Evolutionary conservation across 2,113 vertebrate genomes (phyloP), one percentile per base, ranked within the genome.

Genomic region (Pitta sordida): DNA sequence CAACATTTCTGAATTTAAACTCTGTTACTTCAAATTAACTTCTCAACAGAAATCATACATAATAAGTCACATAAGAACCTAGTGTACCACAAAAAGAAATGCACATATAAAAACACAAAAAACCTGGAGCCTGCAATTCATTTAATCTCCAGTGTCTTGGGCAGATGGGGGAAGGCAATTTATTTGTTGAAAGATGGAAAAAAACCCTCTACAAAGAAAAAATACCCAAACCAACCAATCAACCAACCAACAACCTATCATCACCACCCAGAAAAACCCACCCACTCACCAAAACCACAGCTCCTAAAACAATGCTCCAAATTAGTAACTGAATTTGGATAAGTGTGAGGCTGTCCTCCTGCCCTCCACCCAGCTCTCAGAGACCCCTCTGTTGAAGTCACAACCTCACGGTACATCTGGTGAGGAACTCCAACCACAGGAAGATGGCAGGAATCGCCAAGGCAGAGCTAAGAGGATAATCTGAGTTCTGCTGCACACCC

Each of bases 381-480:
- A 78, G 41, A 73, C 7, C 12, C 23, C 34, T 0, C 0, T 2
- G 13, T 0, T 51, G 48, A 68, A 83, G 39, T 30, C n/a, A 71
- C 17, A n/a, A 8, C 4, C 13, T 55, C 52, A 8, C 1, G 9
- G 24, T n/a, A 16, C n/a, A 24, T 3, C 23, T 56, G 22, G 49
- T 4, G 7, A 75, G 39, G 13, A 64, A 39, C 32, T 52, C 44
- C 55, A 39, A 32, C 41, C 32, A 51, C 8, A 74, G 32, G 8
- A 73, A 22, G 24, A 74, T 0, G 0, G 36, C 29, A 82, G 43
- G 27, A 82, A 65, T 8, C 0, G 0, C 19, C 10, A 27, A 69
- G 36, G 20, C 0, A 0, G n/a, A 27, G 32, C 3, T 46, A 49
- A 21, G 20, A 81, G 34, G 13, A 13, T 14, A 85, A 64, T 0